Conservation (phyloP, 2,113 vertebrate genomes). For the Gnathonemus echidnorhynchus region DNA sequence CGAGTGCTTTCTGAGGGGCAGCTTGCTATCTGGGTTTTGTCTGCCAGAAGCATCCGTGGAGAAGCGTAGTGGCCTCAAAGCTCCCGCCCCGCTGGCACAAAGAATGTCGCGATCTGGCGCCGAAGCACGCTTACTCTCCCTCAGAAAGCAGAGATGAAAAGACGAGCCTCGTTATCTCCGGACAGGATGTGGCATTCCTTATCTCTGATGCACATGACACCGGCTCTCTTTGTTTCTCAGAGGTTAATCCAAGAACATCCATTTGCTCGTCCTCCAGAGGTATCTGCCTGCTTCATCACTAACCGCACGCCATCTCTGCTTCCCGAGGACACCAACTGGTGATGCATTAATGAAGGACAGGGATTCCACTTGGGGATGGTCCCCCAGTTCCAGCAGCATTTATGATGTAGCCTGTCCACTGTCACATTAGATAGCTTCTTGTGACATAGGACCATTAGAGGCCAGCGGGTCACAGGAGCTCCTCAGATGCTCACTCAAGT, state of each 20-base stretch:
- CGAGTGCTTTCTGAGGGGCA: background rate
- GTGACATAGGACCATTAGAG: background rate
- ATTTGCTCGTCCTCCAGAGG: constrained; percentile 50
- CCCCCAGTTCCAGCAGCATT: background rate
- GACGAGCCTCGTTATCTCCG: constrained; percentile 2
- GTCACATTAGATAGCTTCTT: background rate
- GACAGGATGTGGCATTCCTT: background rate
- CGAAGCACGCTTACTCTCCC: background rate
- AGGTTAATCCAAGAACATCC: constrained; percentile 50
- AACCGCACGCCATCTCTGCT: constrained; percentile 39
- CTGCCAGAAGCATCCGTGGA: background rate
- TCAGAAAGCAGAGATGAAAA: background rate
- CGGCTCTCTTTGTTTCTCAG: background rate
- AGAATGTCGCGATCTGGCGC: background rate
- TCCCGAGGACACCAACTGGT: constrained; percentile 25
- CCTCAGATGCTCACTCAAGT: background rate
- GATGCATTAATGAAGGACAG: background rate
- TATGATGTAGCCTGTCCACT: background rate
- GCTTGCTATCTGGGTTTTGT: background rate
- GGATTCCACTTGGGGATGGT: background rate
- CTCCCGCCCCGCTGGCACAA: background rate
- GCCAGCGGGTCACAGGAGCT: background rate
- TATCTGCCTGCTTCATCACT: constrained; percentile 41
- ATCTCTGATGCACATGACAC: background rate
- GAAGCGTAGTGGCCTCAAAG: background rate